A percentile compares a stretch with the other conserved stretches of the same genome.
phyloP scores from a whole-genome alignment of 2,113 vertebrate species.

The Mastomys natalensis region DNA sequence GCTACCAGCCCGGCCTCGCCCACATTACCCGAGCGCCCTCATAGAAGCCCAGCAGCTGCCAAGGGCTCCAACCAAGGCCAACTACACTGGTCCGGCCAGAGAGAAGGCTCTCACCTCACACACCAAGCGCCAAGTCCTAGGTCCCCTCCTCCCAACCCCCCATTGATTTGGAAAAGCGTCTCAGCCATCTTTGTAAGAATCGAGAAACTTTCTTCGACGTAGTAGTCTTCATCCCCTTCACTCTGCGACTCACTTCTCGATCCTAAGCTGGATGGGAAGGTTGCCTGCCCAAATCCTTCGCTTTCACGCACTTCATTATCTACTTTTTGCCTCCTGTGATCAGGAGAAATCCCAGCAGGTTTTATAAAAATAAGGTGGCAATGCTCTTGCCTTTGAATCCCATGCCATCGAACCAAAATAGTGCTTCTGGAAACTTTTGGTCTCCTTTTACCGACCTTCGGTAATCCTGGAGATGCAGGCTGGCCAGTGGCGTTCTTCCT shows the following conservation, averaged over 20 bases:
- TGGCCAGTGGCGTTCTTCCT: background rate
- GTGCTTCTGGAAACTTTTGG: constrained; percentile 16
- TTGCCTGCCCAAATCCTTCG: background rate
- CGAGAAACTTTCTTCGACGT: constrained; percentile 49
- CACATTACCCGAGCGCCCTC: background rate
- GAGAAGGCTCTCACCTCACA: background rate
- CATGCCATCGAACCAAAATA: background rate
- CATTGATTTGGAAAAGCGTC: background rate
- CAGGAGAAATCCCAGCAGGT: background rate
- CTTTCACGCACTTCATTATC: background rate
- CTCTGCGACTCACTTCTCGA: background rate
- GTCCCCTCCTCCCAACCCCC: background rate
- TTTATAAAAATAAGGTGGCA: constrained; percentile 1
- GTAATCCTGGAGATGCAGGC: background rate
- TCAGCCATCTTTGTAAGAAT: background rate
- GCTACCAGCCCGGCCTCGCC: background rate
- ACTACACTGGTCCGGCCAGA: background rate
- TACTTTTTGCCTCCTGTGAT: background rate
- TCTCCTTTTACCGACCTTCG: background rate
- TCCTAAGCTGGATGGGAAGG: background rate
- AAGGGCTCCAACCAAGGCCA: background rate
- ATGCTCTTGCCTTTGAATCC: background rate
- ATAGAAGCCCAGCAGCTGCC: background rate
- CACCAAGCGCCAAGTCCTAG: background rate
- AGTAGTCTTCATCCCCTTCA: background rate